Conservation (phyloP, 2,888 invertebrate genomes). For the Pterobdella sp. region DNA sequence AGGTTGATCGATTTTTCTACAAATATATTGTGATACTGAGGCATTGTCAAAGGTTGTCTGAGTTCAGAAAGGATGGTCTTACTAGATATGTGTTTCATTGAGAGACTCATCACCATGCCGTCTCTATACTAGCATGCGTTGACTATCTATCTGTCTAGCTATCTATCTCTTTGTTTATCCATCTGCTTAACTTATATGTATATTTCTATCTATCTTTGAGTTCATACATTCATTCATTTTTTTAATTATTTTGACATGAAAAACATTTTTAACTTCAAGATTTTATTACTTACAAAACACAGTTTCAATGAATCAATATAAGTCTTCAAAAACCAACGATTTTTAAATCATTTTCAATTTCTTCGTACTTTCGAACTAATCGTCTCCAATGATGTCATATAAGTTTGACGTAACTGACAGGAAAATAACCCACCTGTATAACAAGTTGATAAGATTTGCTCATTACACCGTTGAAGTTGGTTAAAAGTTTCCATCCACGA, state of each 20-base stretch:
- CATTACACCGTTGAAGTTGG: too few relatives aligned
- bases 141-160: background rate
- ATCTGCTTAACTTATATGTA: background rate
- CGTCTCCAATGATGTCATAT: too few relatives aligned
- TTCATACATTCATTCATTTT: background rate
- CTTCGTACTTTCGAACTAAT: too few relatives aligned
- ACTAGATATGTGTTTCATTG: background rate
- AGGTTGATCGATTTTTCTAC: background rate
- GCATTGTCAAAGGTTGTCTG: background rate
- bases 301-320: too few relatives aligned
- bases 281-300: too few relatives aligned
- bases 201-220: background rate
- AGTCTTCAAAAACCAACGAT: too few relatives aligned
- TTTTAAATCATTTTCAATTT: too few relatives aligned
- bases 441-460: too few relatives aligned
- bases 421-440: slow-evolving; percentile 13
- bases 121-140: background rate
- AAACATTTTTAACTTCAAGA: background rate
- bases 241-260: background rate
- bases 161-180: background rate
- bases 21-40: background rate
- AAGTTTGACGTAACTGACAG: slow-evolving; percentile 7
- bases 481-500: too few relatives aligned
- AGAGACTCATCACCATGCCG: background rate
- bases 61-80: background rate